Evolutionary conservation across 2,113 vertebrate genomes (phyloP).

Genomic region (Heliornis fulica): DNA sequence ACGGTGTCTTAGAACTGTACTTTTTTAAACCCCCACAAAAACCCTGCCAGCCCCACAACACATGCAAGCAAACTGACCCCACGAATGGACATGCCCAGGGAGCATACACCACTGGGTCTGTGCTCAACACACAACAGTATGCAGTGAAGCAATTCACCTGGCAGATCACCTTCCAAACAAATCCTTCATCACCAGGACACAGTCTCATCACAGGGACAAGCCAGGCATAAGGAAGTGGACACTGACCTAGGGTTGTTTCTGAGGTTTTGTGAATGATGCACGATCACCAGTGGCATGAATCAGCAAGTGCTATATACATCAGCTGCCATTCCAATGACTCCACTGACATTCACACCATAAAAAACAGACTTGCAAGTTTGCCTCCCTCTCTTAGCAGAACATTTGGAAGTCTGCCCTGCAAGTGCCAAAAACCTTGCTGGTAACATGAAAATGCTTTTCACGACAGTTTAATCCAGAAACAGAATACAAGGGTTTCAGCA

Average conservation of each 20-base stretch:
- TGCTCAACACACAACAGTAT: background rate
- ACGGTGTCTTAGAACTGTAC: background rate
- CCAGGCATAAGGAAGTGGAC: background rate
- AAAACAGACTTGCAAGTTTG: background rate
- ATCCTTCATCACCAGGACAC: background rate
- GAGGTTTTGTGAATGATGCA: background rate
- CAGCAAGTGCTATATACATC: conserved; percentile 9
- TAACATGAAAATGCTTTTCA: conserved; percentile 5
- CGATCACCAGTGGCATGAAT: conserved; percentile 28
- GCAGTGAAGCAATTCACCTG: background rate
- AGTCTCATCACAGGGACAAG: background rate
- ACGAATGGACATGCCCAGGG: background rate
- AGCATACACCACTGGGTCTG: background rate
- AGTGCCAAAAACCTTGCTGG: background rate
- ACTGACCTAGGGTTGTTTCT: background rate
- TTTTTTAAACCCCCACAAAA: background rate
- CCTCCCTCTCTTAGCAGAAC: background rate
- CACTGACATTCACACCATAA: background rate
- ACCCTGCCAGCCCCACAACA: background rate
- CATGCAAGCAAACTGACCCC: background rate
- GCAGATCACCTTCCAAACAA: background rate
- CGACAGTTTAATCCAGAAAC: conserved; percentile 12
- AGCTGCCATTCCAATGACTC: conserved; percentile 21
- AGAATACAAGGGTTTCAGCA: conserved; percentile 13
- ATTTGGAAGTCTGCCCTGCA: background rate